Evolutionary conservation across 2,888 invertebrate genomes (phyloP).

Genomic region (Furcula furcula): DNA sequence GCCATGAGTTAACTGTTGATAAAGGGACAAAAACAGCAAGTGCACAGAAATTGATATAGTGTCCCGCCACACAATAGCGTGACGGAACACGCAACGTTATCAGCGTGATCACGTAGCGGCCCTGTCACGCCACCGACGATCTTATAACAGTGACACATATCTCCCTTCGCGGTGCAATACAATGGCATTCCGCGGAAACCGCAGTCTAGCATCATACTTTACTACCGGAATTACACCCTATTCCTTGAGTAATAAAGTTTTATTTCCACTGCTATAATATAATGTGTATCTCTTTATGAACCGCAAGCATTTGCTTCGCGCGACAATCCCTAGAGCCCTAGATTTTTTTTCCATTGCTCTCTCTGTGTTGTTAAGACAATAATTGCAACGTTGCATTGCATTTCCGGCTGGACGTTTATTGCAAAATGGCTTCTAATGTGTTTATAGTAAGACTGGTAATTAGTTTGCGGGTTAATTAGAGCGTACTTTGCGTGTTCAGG

Average conservation of each 20-base stretch:
- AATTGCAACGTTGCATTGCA: constrained; percentile 40
- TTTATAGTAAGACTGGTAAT: constrained; percentile 16
- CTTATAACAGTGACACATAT: constrained; percentile 63
- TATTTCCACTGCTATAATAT: constrained; percentile 16
- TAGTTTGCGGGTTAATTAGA: constrained; percentile 38
- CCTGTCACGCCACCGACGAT: constrained; percentile 27
- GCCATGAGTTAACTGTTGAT: background rate
- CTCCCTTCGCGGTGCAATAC: constrained; percentile 55
- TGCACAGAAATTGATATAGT: background rate
- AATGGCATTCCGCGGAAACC: constrained; percentile 60
- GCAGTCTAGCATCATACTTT: constrained; percentile 32
- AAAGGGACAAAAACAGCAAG: background rate
- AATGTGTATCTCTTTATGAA: constrained; percentile 26
- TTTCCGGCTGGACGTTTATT: constrained; percentile 8
- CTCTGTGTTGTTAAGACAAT: constrained; percentile 42
- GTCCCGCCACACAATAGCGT: constrained; percentile 9
- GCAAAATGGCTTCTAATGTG: constrained; percentile 21
- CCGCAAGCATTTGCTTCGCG: constrained; percentile 39
- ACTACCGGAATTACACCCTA: constrained; percentile 28
- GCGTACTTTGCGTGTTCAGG: constrained; percentile 38
- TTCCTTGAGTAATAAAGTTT: constrained; percentile 17
- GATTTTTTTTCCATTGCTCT: constrained; percentile 41
- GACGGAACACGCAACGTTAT: constrained; percentile 18
- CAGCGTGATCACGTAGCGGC: constrained; percentile 19
- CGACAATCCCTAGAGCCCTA: constrained; percentile 43